phyloP scores from a whole-genome alignment of 2,888 invertebrate genomes.

The Peribatodes rhomboidaria region DNA sequence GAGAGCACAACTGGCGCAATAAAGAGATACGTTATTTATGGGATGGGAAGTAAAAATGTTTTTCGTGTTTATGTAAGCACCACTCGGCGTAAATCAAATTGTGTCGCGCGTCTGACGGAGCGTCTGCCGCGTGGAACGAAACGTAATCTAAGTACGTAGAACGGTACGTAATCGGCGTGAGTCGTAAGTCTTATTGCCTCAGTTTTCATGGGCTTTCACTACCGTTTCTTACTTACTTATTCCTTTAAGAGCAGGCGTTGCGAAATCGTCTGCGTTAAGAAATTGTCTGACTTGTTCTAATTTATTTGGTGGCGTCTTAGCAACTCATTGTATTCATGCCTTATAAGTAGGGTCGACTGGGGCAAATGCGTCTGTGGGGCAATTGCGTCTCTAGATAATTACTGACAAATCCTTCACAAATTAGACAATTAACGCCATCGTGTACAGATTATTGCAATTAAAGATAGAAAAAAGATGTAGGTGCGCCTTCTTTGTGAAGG shows the following conservation, averaged over 20 bases:
- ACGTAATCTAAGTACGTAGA: constrained; percentile 33
- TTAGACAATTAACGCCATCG: too few relatives aligned
- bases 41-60: constrained; percentile 59
- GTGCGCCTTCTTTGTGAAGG: too few relatives aligned
- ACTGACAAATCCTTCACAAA: too few relatives aligned
- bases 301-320: too few relatives aligned
- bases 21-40: constrained; percentile 63
- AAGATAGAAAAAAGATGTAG: too few relatives aligned
- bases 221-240: constrained; percentile 16
- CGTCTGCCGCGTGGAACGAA: constrained; percentile 31
- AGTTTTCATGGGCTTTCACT: constrained; percentile 41
- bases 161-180: constrained; percentile 33
- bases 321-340: too few relatives aligned
- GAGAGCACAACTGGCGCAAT: constrained; percentile 54
- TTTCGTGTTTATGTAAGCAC: constrained; percentile 59
- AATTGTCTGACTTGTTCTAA: neutral
- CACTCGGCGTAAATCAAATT: constrained; percentile 58
- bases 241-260: neutral
- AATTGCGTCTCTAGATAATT: too few relatives aligned
- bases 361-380: too few relatives aligned
- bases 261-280: neutral
- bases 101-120: constrained; percentile 35
- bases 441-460: too few relatives aligned
- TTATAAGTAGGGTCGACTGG: too few relatives aligned
- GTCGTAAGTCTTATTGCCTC: constrained; percentile 45